These are phyloP conservation scores for Hypolimnas misippus DNA, from an alignment of 2,888 invertebrate genomes.

Conservation along the genomic window DNA sequence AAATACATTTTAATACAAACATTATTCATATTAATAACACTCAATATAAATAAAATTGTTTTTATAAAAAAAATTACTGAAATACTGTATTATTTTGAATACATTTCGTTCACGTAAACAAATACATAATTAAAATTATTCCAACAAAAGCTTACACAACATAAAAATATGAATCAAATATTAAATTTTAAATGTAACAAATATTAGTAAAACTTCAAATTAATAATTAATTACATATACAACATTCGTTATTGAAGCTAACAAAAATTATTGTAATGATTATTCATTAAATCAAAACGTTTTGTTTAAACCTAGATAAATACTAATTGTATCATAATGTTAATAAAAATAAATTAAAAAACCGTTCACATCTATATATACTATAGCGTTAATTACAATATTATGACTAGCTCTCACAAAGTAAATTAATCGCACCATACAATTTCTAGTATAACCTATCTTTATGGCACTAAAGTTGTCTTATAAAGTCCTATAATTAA, in stretches of 20 bases:
- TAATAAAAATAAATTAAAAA: constrained; percentile 41
- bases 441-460: constrained; percentile 52
- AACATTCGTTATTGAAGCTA: not conserved
- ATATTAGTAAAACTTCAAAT: not conserved
- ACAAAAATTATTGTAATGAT: not conserved
- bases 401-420: constrained; percentile 76
- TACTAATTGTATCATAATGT: constrained; percentile 13
- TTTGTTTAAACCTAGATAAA: constrained; percentile 6
- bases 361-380: constrained; percentile 28
- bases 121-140: not conserved
- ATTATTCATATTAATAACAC: too few relatives aligned
- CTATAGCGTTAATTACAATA: constrained; percentile 42
- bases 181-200: not conserved
- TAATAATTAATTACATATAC: not conserved
- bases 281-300: not conserved
- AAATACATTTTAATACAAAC: too few relatives aligned
- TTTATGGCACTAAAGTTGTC: constrained; percentile 46
- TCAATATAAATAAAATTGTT: not conserved
- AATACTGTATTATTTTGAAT: not conserved
- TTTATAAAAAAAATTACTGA: not conserved
- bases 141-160: too few relatives aligned
- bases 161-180: not conserved
- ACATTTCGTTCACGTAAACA: not conserved
- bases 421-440: constrained; percentile 72
- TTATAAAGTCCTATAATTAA: constrained; percentile 24